These are phyloP conservation scores for Epinephelus malabaricus DNA, from an alignment of 2,797 vertebrate species.

Conservation along the genomic window DNA sequence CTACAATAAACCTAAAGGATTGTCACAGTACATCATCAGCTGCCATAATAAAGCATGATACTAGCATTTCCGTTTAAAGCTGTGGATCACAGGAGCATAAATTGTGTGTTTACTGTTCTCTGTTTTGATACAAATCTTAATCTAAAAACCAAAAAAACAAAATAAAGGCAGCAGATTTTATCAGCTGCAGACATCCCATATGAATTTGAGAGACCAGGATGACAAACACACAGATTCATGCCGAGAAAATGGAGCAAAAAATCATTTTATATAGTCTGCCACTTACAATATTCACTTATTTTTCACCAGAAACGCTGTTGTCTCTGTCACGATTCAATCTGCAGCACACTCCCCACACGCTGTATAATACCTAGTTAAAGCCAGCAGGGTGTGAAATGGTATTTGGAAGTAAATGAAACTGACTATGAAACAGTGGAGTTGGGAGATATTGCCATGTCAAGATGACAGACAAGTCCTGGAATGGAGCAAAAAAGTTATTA, in stretches of 20 bases:
- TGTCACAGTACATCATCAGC: background rate
- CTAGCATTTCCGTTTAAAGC: background rate
- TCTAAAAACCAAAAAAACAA: conserved; percentile 37
- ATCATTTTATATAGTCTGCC: conserved; percentile 94
- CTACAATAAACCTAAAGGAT: background rate
- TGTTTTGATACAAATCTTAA: conserved; percentile 17
- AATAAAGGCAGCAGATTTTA: conserved; percentile 81
- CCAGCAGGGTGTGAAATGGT: conserved; percentile 99
- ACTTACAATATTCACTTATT: conserved; percentile 98
- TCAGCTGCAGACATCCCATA: conserved; percentile 88
- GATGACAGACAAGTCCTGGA: conserved; percentile 98
- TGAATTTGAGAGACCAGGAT: conserved; percentile 85
- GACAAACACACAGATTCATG: conserved; percentile 80
- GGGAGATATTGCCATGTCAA: conserved; percentile 97
- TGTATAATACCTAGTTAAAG: conserved; percentile 96
- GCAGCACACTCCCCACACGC: conserved; percentile 93
- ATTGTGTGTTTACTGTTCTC: background rate
- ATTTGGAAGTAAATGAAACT: conserved; percentile 99
- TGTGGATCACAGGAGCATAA: background rate
- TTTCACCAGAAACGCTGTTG: conserved; percentile 91
- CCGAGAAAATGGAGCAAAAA: conserved; percentile 74
- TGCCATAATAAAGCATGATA: background rate
- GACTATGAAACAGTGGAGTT: conserved; percentile 93
- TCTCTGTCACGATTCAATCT: conserved; percentile 99
- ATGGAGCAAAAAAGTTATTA: conserved; percentile 99